Evolutionary conservation across 2,888 invertebrate genomes (phyloP), one percentile per base, ranked within the genome.

Genomic region (Latrodectus elegans): DNA sequence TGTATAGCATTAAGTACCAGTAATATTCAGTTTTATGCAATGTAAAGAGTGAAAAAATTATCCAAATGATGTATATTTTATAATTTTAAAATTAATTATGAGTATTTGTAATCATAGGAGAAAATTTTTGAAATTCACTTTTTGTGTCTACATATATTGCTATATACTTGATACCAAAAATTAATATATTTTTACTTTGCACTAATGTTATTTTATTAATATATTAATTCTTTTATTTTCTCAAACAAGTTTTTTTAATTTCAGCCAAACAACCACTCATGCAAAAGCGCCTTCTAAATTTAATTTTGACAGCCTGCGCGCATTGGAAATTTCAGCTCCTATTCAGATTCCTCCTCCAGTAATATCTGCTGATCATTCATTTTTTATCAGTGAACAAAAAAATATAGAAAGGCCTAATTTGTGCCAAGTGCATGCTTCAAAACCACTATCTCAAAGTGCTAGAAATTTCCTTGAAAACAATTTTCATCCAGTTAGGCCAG

Each of bases 301-400:
- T 53, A 83, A 84, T 75, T 80, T 90, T 68, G 89, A 90, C 70
- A 52, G 84, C 70, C 77, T 90, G 22, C 86, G 90, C 11, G 88
- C 88, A 51, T 65, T 90, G 14, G 95, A 96, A 92, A 97, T 97
- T 91, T 97, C 97, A 0, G 94, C 95, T 91, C 97, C 97, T 0
- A 96, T 97, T 90, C 95, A 95, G 91, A 94, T 94, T 84, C 94
- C 77, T 51, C 79, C 79, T 22, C 78, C 80, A 14, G n/a, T 55
- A 8, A 10, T 77, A 14, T 22, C 22, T n/a, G 22, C 51, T 22
- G 0, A 55, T 65, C 8, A n/a, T 65, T 51, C 82, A 11, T 51
- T 78, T 8, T 38, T 78, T 15, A 52, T 70, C 6, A 14, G 2
- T 2, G 52, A 65, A n/a, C 14, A 12, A 26, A 9, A 65, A 26